phyloP scores from a whole-genome alignment of 2,797 vertebrate genomes.

The Brachyalestes nurse region DNA sequence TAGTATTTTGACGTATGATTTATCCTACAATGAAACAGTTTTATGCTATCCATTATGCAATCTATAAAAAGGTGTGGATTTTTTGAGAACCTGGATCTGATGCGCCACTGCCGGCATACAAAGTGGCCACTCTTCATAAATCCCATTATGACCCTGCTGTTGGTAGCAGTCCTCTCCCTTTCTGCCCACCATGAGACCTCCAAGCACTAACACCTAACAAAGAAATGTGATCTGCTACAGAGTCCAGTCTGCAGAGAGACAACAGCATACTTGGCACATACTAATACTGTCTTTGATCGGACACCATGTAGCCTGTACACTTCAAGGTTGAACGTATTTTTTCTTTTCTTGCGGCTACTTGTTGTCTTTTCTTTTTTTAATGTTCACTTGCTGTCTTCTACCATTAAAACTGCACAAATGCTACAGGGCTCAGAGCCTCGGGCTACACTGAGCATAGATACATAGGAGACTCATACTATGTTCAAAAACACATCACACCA shows the following conservation, averaged over 20 bases:
- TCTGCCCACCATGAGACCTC: conserved; percentile 19
- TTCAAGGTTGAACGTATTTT: neutral
- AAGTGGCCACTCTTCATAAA: conserved; percentile 62
- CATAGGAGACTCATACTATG: conserved; percentile 8
- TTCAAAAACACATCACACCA: conserved; percentile 85
- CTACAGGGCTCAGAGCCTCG: neutral
- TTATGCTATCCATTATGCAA: conserved; percentile 77
- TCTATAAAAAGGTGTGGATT: conserved; percentile 62
- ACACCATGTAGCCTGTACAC: neutral
- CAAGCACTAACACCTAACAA: conserved; percentile 33
- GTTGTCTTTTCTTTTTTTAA: neutral
- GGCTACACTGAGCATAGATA: neutral
- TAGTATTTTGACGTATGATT: conserved; percentile 76
- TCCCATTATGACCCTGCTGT: conserved; percentile 52
- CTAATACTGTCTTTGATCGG: neutral
- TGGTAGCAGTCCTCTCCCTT: conserved; percentile 37
- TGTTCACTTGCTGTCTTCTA: neutral
- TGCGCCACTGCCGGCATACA: conserved; percentile 54
- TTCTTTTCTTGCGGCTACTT: neutral
- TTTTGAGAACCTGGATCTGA: conserved; percentile 47
- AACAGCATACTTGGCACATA: neutral
- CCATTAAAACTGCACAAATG: conserved; percentile 13
- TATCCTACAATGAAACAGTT: conserved; percentile 79
- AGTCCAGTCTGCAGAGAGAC: neutral
- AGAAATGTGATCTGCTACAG: neutral